Conservation (phyloP, 2,797 vertebrate species). For the Picus viridis region DNA sequence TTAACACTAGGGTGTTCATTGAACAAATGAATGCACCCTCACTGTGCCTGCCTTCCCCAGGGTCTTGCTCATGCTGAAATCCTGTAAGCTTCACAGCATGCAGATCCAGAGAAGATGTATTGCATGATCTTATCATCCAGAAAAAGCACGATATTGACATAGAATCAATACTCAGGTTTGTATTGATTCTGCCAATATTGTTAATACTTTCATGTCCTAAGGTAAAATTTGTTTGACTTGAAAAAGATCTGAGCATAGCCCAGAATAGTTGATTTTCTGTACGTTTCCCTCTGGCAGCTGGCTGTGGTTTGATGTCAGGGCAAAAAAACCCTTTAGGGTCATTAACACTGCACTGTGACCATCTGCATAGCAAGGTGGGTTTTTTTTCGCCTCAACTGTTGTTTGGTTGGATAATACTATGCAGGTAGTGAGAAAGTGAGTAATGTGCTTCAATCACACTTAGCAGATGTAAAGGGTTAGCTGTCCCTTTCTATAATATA, state of each 20-base stretch:
- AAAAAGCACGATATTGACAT: background rate
- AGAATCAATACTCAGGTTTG: background rate
- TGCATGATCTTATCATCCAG: background rate
- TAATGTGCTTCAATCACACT: slow-evolving; percentile 46
- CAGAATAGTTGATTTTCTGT: background rate
- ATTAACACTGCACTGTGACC: background rate
- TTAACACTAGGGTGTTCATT: background rate
- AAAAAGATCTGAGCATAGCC: background rate
- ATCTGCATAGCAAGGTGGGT: background rate
- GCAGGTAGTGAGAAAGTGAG: slow-evolving; percentile 16
- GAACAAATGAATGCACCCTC: background rate
- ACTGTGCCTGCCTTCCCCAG: background rate
- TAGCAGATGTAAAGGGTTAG: slow-evolving; percentile 35
- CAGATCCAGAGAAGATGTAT: background rate
- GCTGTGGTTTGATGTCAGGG: background rate
- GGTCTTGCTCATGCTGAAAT: background rate
- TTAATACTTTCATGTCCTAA: background rate
- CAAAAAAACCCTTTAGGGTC: background rate
- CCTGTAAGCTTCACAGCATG: background rate
- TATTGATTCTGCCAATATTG: background rate
- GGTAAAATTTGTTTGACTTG: background rate
- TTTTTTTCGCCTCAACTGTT: background rate
- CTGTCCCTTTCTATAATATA: slow-evolving; percentile 23
- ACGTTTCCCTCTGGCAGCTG: slow-evolving; percentile 6
- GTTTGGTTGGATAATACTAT: slow-evolving; percentile 32